These are phyloP conservation scores for Pyrgilauda ruficollis DNA, from an alignment of 2,113 vertebrate species.

Conservation along the genomic window DNA sequence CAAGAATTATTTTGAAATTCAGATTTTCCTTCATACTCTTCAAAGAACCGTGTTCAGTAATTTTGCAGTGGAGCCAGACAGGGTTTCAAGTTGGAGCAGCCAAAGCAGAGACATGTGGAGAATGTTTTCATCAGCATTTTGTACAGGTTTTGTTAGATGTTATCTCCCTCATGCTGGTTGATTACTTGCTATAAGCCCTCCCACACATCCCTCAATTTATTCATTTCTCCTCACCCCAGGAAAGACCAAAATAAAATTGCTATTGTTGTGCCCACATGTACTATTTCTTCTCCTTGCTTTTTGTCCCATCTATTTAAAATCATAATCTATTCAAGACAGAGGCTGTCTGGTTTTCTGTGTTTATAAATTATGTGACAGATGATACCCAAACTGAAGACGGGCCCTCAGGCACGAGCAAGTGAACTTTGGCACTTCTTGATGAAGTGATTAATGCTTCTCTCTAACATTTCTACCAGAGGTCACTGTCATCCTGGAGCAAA, in stretches of 20 bases:
- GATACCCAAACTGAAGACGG: not conserved
- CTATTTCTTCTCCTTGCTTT: not conserved
- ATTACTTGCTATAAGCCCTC: not conserved
- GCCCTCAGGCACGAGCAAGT: slow-evolving; percentile 5
- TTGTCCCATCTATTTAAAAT: not conserved
- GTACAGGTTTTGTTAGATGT: not conserved
- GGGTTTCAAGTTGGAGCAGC: not conserved
- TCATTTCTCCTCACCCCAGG: not conserved
- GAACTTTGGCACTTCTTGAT: slow-evolving; percentile 33
- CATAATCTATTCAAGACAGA: slow-evolving; percentile 13
- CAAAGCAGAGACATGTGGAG: not conserved
- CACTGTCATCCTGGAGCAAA: slow-evolving; percentile 22
- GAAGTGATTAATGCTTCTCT: slow-evolving; percentile 5
- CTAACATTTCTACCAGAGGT: slow-evolving; percentile 42
- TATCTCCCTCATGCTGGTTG: not conserved
- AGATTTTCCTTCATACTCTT: not conserved
- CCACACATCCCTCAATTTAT: not conserved
- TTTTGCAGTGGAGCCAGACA: not conserved
- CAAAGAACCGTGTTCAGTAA: not conserved
- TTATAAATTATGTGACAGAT: slow-evolving; percentile 18
- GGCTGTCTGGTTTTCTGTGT: not conserved
- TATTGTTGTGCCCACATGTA: not conserved
- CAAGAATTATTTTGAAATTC: not conserved
- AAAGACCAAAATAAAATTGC: not conserved
- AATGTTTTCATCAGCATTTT: slow-evolving; percentile 30